Conservation (phyloP, 2,113 vertebrate species). For the Sceloporus undulatus region DNA sequence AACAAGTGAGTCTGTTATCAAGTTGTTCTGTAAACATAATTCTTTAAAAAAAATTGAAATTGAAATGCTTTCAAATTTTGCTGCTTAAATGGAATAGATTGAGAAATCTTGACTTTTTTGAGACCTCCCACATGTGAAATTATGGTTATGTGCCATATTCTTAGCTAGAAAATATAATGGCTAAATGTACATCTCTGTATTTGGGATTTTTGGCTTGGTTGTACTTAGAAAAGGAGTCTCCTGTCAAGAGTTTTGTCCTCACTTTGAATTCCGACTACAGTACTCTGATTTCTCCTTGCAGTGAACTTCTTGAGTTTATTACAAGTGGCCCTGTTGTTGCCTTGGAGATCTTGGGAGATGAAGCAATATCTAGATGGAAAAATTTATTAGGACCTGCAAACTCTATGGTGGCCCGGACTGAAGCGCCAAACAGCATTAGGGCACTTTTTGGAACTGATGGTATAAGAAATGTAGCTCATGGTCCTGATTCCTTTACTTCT, state of each 20-base stretch:
- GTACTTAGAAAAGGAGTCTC: conserved; percentile 17
- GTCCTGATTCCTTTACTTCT: conserved; percentile 88
- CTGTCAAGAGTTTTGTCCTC: not conserved
- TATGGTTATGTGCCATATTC: conserved; percentile 13
- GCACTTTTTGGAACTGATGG: conserved; percentile 85
- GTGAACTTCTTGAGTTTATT: conserved; percentile 89
- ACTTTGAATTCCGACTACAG: conserved; percentile 25
- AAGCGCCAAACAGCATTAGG: conserved; percentile 82
- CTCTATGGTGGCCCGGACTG: conserved; percentile 77
- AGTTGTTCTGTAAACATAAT: not conserved
- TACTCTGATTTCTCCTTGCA: conserved; percentile 71
- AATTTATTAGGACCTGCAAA: conserved; percentile 86
- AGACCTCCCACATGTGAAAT: not conserved
- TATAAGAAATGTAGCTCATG: conserved; percentile 87
- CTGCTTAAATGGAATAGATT: not conserved
- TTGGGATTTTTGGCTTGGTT: not conserved
- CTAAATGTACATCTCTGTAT: not conserved
- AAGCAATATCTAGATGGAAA: conserved; percentile 89
- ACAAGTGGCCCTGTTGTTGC: conserved; percentile 89
- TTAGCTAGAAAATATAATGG: not conserved
- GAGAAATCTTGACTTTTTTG: not conserved
- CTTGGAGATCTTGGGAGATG: conserved; percentile 93
- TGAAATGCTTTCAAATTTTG: not conserved
- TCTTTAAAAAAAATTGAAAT: not conserved
- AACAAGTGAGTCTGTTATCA: not conserved